phyloP scores from a whole-genome alignment of 2,797 vertebrate genomes.

The Enteromius viviparus region DNA sequence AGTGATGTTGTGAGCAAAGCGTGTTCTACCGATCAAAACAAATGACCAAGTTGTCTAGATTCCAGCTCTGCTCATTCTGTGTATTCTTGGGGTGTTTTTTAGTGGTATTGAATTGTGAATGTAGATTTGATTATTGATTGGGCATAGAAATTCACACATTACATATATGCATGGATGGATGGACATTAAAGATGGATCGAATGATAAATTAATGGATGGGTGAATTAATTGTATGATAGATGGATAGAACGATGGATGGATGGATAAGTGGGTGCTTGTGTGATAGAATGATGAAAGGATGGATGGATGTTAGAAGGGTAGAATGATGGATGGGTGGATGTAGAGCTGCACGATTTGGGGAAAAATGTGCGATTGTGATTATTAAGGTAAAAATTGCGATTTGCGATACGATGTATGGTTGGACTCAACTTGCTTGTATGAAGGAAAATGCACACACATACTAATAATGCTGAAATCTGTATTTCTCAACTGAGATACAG shows the following conservation, averaged over 20 bases:
- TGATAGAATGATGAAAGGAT: not conserved
- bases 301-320: not conserved
- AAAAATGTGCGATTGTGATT: too few relatives aligned
- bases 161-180: not conserved
- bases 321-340: too few relatives aligned
- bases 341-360: too few relatives aligned
- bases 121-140: not conserved
- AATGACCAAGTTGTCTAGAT: not conserved
- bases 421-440: too few relatives aligned
- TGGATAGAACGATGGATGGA: not conserved
- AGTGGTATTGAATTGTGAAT: not conserved
- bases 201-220: not conserved
- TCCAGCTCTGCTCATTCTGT: not conserved
- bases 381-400: too few relatives aligned
- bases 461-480: too few relatives aligned
- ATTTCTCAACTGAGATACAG: too few relatives aligned
- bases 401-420: too few relatives aligned
- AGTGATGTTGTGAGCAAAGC: not conserved
- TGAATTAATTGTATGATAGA: not conserved
- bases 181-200: not conserved
- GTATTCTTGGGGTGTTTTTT: not conserved
- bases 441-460: too few relatives aligned
- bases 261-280: not conserved
- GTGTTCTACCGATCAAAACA: not conserved
- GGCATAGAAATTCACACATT: not conserved